Percentiles rank a stretch among this genome's conserved stretches.
Conservation (phyloP, 2,888 invertebrate species). For the Leucoptera coffeella region DNA sequence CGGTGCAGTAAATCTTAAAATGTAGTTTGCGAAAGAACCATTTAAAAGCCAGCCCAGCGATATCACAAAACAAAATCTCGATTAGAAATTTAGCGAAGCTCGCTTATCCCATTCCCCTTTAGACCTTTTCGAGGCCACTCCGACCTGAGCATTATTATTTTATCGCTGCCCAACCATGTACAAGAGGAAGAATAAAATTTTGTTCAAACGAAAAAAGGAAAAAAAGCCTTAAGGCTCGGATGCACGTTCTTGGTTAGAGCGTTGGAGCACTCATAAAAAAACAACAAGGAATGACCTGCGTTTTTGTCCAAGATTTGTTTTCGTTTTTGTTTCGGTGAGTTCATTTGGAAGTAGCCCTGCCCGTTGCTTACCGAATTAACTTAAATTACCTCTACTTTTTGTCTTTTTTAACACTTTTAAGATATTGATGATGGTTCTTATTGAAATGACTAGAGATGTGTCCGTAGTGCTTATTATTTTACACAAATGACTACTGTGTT, state of each 20-base stretch:
- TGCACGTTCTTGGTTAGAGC: slow-evolving; percentile 34
- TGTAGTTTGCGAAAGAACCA: too few species aligned
- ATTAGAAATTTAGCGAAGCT: slow-evolving; percentile 40
- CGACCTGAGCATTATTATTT: slow-evolving; percentile 36
- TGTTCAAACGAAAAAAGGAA: slow-evolving; percentile 23
- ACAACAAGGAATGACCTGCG: slow-evolving; percentile 49
- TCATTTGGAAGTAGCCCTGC: slow-evolving; percentile 51
- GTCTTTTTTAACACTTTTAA: too few species aligned
- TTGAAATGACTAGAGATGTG: too few species aligned
- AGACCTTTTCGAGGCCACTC: slow-evolving; percentile 28
- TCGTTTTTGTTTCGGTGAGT: slow-evolving; percentile 50
- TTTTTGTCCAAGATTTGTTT: slow-evolving; percentile 50
- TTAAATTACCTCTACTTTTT: slow-evolving; percentile 39
- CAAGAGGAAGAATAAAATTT: slow-evolving; percentile 31
- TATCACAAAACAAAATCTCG: slow-evolving; percentile 34
- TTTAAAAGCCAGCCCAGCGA: too few species aligned
- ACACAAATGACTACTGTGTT: background rate
- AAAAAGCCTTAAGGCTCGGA: slow-evolving; percentile 41
- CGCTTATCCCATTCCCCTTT: slow-evolving; percentile 25
- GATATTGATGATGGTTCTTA: slow-evolving; percentile 9
- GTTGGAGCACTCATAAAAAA: slow-evolving; percentile 37
- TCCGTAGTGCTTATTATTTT: background rate
- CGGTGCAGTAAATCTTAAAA: too few species aligned
- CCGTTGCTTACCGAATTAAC: slow-evolving; percentile 49
- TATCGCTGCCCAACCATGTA: slow-evolving; percentile 38